A percentile compares a stretch with the other conserved stretches of the same genome.
Evolutionary conservation across 2,113 vertebrate genomes (phyloP).

Genomic region (Clarias batrachus): DNA sequence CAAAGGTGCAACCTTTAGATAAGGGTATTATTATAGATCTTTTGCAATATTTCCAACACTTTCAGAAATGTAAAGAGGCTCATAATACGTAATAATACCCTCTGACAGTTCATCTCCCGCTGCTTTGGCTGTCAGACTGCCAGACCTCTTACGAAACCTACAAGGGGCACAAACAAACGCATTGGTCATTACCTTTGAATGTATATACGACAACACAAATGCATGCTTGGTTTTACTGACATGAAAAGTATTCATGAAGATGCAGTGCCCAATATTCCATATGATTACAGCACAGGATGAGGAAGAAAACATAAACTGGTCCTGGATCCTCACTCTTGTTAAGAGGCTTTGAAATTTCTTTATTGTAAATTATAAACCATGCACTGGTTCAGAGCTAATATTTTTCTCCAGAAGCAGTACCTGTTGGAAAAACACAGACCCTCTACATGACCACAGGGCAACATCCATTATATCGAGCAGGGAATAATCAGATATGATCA

Average conservation of each 20-base stretch:
- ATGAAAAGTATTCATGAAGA: not conserved
- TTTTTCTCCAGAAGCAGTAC: not conserved
- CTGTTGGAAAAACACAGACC: not conserved
- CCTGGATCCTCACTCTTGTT: not conserved
- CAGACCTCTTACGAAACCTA: slow-evolving; percentile 76
- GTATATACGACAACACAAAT: not conserved
- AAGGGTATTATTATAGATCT: not conserved
- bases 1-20: not conserved
- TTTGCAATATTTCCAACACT: not conserved
- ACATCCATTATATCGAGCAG: slow-evolving; percentile 8
- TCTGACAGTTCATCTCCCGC: slow-evolving; percentile 67
- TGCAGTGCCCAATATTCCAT: not conserved
- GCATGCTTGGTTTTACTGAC: not conserved
- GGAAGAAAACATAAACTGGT: not conserved
- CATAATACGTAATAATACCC: slow-evolving; percentile 61
- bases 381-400: not conserved
- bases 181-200: not conserved
- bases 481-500: slow-evolving; percentile 17
- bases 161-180: slow-evolving; percentile 19
- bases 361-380: not conserved
- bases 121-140: slow-evolving; percentile 61
- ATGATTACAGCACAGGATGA: not conserved
- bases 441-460: slow-evolving; percentile 1
- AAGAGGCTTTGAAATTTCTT: not conserved
- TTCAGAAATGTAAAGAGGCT: not conserved